phyloP scores from a whole-genome alignment of 2,113 vertebrate species.

The Nymphicus hollandicus region DNA sequence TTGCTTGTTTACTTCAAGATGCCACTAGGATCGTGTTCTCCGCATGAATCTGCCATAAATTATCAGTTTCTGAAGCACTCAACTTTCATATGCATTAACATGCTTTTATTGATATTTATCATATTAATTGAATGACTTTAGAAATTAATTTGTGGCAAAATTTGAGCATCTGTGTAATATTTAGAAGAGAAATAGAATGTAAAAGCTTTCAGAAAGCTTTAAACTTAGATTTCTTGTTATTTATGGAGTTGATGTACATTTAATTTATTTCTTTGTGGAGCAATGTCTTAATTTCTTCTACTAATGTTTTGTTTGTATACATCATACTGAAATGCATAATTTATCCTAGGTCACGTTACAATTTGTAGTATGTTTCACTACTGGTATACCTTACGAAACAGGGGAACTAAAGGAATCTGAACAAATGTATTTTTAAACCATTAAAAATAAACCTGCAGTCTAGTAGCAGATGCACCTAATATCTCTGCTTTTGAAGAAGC shows the following conservation, averaged over 20 bases:
- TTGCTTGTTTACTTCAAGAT: neutral
- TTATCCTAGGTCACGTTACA: neutral
- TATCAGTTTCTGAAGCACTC: neutral
- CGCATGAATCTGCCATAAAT: neutral
- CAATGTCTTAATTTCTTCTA: neutral
- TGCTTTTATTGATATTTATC: neutral
- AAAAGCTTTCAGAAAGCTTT: neutral
- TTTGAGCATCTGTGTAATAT: neutral
- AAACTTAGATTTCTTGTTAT: neutral
- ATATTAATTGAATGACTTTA: neutral
- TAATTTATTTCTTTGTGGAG: neutral
- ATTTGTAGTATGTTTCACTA: neutral
- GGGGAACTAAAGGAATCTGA: neutral
- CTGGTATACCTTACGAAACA: neutral
- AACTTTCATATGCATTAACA: neutral
- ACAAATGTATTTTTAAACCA: neutral
- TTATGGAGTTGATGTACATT: neutral
- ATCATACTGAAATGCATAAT: neutral
- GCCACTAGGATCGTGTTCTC: neutral
- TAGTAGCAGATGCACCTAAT: neutral
- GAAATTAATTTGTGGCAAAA: neutral
- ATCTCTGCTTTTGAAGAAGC: neutral
- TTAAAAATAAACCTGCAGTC: neutral
- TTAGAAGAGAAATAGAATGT: neutral
- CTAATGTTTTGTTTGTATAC: neutral